Evolutionary conservation across 1,140 invertebrate species (phyloP).

Genomic region (Drosophila tristis): DNA sequence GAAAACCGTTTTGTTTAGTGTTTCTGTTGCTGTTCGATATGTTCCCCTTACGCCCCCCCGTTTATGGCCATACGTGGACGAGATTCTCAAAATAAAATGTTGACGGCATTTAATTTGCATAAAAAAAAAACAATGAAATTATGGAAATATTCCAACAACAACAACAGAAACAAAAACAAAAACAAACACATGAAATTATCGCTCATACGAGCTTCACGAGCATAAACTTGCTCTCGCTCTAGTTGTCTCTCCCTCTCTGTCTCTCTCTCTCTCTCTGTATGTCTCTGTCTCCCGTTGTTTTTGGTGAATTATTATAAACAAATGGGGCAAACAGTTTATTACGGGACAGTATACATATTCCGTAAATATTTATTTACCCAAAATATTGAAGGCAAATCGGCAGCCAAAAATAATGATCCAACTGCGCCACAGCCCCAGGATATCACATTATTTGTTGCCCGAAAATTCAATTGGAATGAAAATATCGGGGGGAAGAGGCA

Average conservation of each 20-base stretch:
- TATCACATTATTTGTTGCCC: slow-evolving; percentile 8
- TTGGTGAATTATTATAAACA: slow-evolving; percentile 44
- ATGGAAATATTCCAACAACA: slow-evolving; percentile 57
- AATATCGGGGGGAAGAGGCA: not conserved
- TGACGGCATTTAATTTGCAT: slow-evolving; percentile 58
- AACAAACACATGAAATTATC: slow-evolving; percentile 28
- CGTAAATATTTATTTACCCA: slow-evolving; percentile 38
- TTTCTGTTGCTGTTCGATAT: slow-evolving; percentile 21
- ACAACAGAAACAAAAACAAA: slow-evolving; percentile 6
- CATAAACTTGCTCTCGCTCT: slow-evolving; percentile 16
- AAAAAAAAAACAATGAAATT: slow-evolving; percentile 44
- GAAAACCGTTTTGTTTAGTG: slow-evolving; percentile 53
- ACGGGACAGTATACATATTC: slow-evolving; percentile 20
- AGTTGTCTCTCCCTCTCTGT: slow-evolving; percentile 1
- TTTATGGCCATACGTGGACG: slow-evolving; percentile 35
- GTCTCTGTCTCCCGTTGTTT: not conserved
- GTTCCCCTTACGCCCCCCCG: slow-evolving; percentile 12
- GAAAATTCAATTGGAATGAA: not conserved
- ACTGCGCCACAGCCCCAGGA: slow-evolving; percentile 35
- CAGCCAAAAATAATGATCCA: slow-evolving; percentile 14
- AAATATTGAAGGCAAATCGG: slow-evolving; percentile 30
- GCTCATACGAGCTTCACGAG: slow-evolving; percentile 44
- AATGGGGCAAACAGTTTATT: slow-evolving; percentile 17
- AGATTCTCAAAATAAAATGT: slow-evolving; percentile 54
- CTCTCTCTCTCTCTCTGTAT: not conserved